Conservation (phyloP, 2,797 vertebrate species). For the Lacerta bilineata region DNA sequence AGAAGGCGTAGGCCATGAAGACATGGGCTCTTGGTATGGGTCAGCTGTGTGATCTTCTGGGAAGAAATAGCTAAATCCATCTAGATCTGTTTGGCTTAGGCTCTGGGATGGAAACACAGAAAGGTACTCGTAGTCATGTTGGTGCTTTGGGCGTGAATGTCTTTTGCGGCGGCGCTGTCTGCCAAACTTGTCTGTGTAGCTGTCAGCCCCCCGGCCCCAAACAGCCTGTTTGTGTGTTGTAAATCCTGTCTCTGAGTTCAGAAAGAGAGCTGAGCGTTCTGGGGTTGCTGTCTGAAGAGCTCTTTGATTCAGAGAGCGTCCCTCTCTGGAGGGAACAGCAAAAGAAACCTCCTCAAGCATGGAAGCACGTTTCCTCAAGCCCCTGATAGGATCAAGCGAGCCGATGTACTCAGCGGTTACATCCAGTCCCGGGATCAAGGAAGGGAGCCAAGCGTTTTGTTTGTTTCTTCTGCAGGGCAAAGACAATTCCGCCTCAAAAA, state of each 20-base stretch:
- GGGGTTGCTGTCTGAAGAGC: conserved; percentile 21
- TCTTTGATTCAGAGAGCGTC: conserved; percentile 43
- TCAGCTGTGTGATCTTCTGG: conserved; percentile 86
- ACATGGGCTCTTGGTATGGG: conserved; percentile 65
- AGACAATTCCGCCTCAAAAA: conserved; percentile 55
- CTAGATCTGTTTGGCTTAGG: conserved; percentile 80
- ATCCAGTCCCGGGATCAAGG: conserved; percentile 87
- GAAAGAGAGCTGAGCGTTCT: background rate
- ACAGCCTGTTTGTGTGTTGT: conserved; percentile 39
- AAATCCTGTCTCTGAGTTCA: conserved; percentile 39
- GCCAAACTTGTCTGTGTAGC: background rate
- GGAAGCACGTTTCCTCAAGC: conserved; percentile 67
- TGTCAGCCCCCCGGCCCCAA: conserved; percentile 32
- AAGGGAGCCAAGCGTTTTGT: conserved; percentile 73
- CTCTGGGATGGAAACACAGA: conserved; percentile 77
- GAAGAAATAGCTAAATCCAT: conserved; percentile 88
- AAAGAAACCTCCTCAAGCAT: conserved; percentile 40
- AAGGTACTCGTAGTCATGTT: conserved; percentile 73
- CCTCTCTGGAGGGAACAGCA: conserved; percentile 41
- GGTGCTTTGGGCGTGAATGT: conserved; percentile 69
- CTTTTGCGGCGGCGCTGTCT: conserved; percentile 23
- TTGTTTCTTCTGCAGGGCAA: conserved; percentile 79
- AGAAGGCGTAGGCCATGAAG: conserved; percentile 86
- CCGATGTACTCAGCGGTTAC: conserved; percentile 85
- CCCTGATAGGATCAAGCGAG: conserved; percentile 68